Conservation (phyloP, 2,797 vertebrate species). For the Megalops cyprinoides region DNA sequence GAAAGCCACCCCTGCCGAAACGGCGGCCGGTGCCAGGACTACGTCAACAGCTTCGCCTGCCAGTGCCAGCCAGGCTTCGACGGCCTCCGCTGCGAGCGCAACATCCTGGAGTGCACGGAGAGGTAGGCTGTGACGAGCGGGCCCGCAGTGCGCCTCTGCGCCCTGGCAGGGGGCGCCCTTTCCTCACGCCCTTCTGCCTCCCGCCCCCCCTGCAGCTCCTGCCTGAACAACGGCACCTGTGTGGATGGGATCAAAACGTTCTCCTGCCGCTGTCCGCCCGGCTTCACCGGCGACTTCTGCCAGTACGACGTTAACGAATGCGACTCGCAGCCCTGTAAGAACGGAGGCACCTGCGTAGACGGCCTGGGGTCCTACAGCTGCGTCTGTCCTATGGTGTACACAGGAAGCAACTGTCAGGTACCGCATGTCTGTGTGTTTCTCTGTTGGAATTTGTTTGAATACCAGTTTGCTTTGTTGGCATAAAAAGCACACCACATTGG, state of each 20-base stretch:
- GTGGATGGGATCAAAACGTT: constrained; percentile 87
- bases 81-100: constrained; percentile 84
- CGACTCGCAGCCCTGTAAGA: constrained; percentile 84
- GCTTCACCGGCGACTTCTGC: constrained; percentile 87
- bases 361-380: constrained; percentile 87
- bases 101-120: constrained; percentile 87
- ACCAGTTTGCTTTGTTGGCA: too few species aligned
- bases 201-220: constrained; percentile 77
- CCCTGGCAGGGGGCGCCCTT: background rate
- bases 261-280: constrained; percentile 82
- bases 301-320: constrained; percentile 89
- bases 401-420: constrained; percentile 90
- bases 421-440: background rate
- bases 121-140: constrained; percentile 70
- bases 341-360: constrained; percentile 86
- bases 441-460: too few species aligned
- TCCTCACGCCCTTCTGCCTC: background rate
- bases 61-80: constrained; percentile 82
- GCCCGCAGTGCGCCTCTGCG: background rate
- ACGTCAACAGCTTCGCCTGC: constrained; percentile 90
- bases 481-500: too few species aligned
- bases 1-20: constrained; percentile 86
- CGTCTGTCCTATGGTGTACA: constrained; percentile 82
- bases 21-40: constrained; percentile 83
- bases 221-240: constrained; percentile 92